Base-by-base conservation (phyloP, 2,113 vertebrate species). In the Pandion haliaetus region DNA sequence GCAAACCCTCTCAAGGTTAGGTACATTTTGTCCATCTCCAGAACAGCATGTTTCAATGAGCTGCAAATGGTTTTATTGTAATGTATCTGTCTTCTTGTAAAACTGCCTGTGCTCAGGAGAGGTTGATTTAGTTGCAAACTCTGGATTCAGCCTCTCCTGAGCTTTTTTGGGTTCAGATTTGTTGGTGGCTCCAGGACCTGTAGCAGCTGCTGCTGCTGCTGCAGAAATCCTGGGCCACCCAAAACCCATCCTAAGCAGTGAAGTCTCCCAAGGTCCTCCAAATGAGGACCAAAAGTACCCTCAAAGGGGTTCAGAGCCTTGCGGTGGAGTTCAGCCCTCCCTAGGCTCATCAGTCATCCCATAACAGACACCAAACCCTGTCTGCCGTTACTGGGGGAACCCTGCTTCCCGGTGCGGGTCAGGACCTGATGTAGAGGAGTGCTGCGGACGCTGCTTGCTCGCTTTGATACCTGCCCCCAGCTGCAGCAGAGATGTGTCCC, bases 331-430 rank as follows among this genome's bases (percentile, higher is more conserved):
- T 88, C 77, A 55, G 25, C 76, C 55, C 65, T 61, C 19, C 32
- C 38, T 4, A 2, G 49, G n/a, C 40, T 73, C 38, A 21, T 28
- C 25, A 2, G 17, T 20, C 67, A 17, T 8, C 62, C 67, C 59
- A 3, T 2, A 59, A 8, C 3, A 4, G 17, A 31, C 7, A 20
- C 58, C 52, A 38, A 63, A 29, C 25, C 49, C 38, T 12, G 7
- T 17, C 45, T 17, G 58, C 52, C 7, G 12, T 4, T 14, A 6
- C n/a, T 6, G 50, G 72, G 82, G 71, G 44, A 65, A 14, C 20
- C 24, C 45, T 18, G 70, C 54, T 65, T 50, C 61, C 38, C 1
- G 0, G 2, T 3, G 54, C 2, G 2, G 28, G 17, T 19, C 47
- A 42, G 42, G 32, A 50, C 9, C 20, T 7, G 7, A 12, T 8